Conservation (phyloP, 2,888 invertebrate species). For the Tolmerus cingulatus region DNA sequence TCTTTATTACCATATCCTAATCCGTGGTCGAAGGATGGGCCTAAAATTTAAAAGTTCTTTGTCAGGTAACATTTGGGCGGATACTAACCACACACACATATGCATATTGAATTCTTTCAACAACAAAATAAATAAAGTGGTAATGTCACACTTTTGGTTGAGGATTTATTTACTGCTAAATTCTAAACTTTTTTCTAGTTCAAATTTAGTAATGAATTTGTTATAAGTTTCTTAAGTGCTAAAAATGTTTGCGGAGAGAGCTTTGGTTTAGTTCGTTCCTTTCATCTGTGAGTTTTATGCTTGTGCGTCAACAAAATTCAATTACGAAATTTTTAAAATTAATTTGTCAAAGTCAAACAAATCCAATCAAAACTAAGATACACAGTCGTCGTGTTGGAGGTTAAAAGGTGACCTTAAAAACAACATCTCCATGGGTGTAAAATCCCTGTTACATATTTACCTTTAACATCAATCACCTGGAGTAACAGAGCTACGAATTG, state of each 20-base stretch:
- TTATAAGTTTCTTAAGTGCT: neutral
- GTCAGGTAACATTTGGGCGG: slow-evolving; percentile 12
- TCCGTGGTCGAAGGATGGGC: slow-evolving; percentile 89
- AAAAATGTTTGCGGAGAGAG: neutral
- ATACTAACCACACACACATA: slow-evolving; percentile 11
- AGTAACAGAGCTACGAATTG: neutral
- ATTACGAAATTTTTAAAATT: neutral
- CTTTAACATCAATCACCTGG: neutral
- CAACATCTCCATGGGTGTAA: neutral
- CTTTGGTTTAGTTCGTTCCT: neutral
- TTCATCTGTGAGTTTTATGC: neutral
- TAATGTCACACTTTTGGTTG: neutral
- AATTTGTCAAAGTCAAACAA: neutral
- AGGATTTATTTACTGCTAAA: neutral
- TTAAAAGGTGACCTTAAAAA: neutral
- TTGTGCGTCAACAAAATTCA: neutral
- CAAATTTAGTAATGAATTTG: neutral
- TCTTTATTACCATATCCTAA: slow-evolving; percentile 86
- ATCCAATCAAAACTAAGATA: neutral
- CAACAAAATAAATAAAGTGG: neutral
- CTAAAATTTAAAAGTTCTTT: slow-evolving; percentile 64
- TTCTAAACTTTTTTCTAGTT: neutral
- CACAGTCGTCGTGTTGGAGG: neutral
- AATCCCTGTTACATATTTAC: neutral
- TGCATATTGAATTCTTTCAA: neutral